Conservation (phyloP, 2,113 vertebrate genomes). For the Danionella cerebrum region DNA sequence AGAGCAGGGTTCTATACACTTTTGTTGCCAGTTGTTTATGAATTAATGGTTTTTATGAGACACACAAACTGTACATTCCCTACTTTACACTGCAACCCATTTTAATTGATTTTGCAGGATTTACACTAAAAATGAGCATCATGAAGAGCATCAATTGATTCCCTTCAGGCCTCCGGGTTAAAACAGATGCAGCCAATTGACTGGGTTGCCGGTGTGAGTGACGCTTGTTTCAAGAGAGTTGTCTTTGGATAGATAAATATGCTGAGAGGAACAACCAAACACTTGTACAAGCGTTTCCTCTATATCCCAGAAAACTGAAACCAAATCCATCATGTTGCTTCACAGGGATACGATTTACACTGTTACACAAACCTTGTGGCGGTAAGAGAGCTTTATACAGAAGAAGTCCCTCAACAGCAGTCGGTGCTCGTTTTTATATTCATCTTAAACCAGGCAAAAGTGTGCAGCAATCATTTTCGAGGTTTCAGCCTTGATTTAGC, state of each 20-base stretch:
- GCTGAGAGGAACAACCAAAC: neutral
- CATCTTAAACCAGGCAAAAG: constrained; percentile 26
- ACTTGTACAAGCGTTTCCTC: constrained; percentile 2
- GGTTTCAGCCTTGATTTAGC: neutral
- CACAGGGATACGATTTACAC: constrained; percentile 20
- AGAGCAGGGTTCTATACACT: no score
- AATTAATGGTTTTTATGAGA: no score
- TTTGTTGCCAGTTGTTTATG: no score
- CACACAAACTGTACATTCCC: no score
- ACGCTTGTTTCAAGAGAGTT: neutral
- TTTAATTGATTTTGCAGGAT: no score
- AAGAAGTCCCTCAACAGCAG: neutral
- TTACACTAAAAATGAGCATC: no score
- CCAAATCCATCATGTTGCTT: constrained; percentile 11
- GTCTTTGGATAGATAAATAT: neutral
- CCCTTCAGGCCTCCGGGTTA: neutral
- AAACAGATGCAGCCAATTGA: neutral
- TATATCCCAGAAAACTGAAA: constrained; percentile 10
- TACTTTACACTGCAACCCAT: no score
- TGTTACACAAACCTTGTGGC: no score
- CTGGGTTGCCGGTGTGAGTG: neutral
- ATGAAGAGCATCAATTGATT: no score
- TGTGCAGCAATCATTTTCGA: neutral
- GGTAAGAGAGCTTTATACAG: no score
- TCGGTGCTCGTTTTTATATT: constrained; percentile 17